phyloP scores from a whole-genome alignment of 2,797 vertebrate genomes.

The Naso thynnoides region DNA sequence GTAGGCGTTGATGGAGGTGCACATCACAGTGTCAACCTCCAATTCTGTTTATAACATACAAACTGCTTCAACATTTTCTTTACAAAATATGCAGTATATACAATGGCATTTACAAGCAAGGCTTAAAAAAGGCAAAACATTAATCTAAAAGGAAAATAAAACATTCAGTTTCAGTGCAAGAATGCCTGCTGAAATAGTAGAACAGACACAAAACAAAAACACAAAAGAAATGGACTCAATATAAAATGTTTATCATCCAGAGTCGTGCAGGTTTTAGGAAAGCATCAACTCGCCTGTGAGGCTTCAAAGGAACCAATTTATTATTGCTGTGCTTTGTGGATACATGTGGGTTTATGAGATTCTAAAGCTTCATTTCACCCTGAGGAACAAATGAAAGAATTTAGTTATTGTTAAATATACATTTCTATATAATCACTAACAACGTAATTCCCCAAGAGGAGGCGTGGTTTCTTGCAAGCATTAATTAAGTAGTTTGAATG shows the following conservation, averaged over 20 bases:
- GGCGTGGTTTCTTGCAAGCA: slow-evolving; percentile 19
- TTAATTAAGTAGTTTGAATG: slow-evolving; percentile 27
- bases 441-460: slow-evolving; percentile 21
- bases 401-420: slow-evolving; percentile 58
- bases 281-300: slow-evolving; percentile 37
- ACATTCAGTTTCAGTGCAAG: slow-evolving; percentile 82
- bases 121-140: slow-evolving; percentile 60
- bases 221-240: slow-evolving; percentile 57
- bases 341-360: slow-evolving; percentile 55
- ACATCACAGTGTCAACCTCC: slow-evolving; percentile 44
- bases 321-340: slow-evolving; percentile 83
- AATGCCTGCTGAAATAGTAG: slow-evolving; percentile 65
- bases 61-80: slow-evolving; percentile 64
- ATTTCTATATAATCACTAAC: slow-evolving; percentile 41
- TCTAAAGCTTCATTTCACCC: slow-evolving; percentile 81
- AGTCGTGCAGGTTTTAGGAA: slow-evolving; percentile 39
- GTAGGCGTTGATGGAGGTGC: slow-evolving; percentile 44
- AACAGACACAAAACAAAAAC: slow-evolving; percentile 55
- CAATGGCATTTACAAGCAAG: slow-evolving; percentile 78
- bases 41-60: slow-evolving; percentile 56
- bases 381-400: slow-evolving; percentile 78
- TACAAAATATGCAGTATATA: slow-evolving; percentile 84
- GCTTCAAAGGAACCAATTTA: slow-evolving; percentile 60
- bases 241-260: slow-evolving; percentile 54
- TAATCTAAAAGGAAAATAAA: slow-evolving; percentile 41